phyloP scores from a whole-genome alignment of 1,140 invertebrate species.

The Neomicropteryx cornuta region DNA sequence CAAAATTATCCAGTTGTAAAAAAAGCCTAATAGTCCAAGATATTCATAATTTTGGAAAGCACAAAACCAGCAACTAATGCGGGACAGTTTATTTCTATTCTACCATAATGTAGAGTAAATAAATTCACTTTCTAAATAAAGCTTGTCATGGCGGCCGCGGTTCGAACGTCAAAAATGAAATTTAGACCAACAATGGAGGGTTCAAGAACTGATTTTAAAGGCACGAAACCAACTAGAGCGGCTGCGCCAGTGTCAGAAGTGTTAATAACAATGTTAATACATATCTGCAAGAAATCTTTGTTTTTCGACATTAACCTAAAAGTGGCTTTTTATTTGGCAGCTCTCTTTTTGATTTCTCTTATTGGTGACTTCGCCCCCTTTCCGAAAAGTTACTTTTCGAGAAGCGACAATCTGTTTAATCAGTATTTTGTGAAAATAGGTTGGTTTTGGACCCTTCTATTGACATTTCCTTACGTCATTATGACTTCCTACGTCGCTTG shows the following conservation, averaged over 20 bases:
- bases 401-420: constrained; percentile 83
- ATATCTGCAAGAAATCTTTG: constrained; percentile 76
- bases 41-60: no score
- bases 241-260: constrained; percentile 74
- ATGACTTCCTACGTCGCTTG: constrained; percentile 75
- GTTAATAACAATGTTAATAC: constrained; percentile 70
- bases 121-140: no score
- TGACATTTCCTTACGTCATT: constrained; percentile 65
- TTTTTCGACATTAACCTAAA: constrained; percentile 80
- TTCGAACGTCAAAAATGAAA: constrained; percentile 28
- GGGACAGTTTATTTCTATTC: no score
- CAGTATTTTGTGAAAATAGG: constrained; percentile 89
- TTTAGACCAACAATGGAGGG: constrained; percentile 34
- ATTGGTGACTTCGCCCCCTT: constrained; percentile 71
- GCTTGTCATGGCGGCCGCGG: no score
- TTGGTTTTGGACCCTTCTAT: constrained; percentile 84
- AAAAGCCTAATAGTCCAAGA: no score
- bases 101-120: no score
- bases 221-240: constrained; percentile 66
- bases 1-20: no score
- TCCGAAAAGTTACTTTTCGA: constrained; percentile 76
- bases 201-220: constrained; percentile 32
- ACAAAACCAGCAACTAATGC: no score
- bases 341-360: constrained; percentile 73
- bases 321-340: constrained; percentile 70